Base-by-base conservation (phyloP, 2,797 vertebrate genomes). In the Thalassophryne amazonica region DNA sequence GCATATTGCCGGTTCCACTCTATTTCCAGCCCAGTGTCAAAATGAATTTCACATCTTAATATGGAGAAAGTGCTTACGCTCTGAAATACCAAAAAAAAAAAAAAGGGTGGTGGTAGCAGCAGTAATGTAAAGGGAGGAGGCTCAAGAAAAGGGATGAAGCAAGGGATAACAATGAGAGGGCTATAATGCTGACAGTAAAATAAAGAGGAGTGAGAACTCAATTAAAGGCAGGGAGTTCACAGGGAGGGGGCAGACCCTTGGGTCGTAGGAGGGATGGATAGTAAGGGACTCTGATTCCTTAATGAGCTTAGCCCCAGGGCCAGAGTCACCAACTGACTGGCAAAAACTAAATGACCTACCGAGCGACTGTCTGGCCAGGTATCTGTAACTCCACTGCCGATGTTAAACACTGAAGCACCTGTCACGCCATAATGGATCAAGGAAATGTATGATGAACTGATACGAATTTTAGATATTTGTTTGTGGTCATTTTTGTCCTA, bases 41-140 rank as follows among this genome's bases (percentile, higher is more conserved):
- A 91, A 90, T 90, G 84, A 73, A 78, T 91, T 92, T 92, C 87
- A 91, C 83, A 81, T 90, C 90, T 91, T 94, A 93, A 95, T 93
- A 93, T 90, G 79, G 87, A 84, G 87, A 93, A 95, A 94, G 80
- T 92, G 89, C 90, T 94, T 93, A 93, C 89, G 92, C 92, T 91
- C 80, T 80, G 74, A 92, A 90, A 91, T 79, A 88, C 69, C 59
- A 69, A 81, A 86, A 73, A 31, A 21, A 73, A 31, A 21, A 69
- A 74, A 69, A 76, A 45, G 55, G 54, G 72, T 62, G 66, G 56
- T 72, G 60, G 73, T 42, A 47, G 69, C 50, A 65, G 66, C 40
- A 59, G 73, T 69, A 69, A 47, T 64, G 59, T 49, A 58, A 71
- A 76, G 53, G 54, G 65, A 79, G 68, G 62, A 48, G 74, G 54